A percentile compares a stretch with the other conserved stretches of the same genome.
Evolutionary conservation across 1,140 invertebrate genomes (phyloP).

Genomic region (Heliothis virescens): DNA sequence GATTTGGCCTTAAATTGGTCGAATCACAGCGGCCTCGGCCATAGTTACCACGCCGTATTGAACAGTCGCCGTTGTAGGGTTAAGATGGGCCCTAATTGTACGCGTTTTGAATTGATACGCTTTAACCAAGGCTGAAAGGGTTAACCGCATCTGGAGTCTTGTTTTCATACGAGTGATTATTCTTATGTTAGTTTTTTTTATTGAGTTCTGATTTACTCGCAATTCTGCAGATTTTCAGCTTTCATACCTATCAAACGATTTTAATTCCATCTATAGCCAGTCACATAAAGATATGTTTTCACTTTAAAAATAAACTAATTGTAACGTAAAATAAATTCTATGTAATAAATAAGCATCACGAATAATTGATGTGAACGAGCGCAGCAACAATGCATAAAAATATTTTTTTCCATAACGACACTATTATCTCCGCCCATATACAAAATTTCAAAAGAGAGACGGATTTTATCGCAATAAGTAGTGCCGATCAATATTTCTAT

Average conservation of each 20-base stretch:
- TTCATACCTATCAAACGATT: no score
- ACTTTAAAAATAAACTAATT: no score
- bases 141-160: not conserved
- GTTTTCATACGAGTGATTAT: not conserved
- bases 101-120: not conserved
- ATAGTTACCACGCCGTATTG: slow-evolving; percentile 42
- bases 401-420: not conserved
- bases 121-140: slow-evolving; percentile 21
- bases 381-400: not conserved
- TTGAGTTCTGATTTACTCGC: no score
- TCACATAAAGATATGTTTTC: no score
- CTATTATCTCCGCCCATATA: not conserved
- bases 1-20: slow-evolving; percentile 77
- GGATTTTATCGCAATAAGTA: slow-evolving; percentile 36
- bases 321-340: no score
- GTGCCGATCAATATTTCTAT: slow-evolving; percentile 21
- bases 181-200: not conserved
- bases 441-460: slow-evolving; percentile 7
- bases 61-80: slow-evolving; percentile 14
- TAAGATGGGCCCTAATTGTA: slow-evolving; percentile 29
- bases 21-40: slow-evolving; percentile 53
- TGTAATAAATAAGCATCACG: no score
- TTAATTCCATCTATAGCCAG: no score
- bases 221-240: no score
- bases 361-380: no score